Evolutionary conservation across 2,888 invertebrate genomes (phyloP).

Genomic region (Hirtodrosophila trivittata): DNA sequence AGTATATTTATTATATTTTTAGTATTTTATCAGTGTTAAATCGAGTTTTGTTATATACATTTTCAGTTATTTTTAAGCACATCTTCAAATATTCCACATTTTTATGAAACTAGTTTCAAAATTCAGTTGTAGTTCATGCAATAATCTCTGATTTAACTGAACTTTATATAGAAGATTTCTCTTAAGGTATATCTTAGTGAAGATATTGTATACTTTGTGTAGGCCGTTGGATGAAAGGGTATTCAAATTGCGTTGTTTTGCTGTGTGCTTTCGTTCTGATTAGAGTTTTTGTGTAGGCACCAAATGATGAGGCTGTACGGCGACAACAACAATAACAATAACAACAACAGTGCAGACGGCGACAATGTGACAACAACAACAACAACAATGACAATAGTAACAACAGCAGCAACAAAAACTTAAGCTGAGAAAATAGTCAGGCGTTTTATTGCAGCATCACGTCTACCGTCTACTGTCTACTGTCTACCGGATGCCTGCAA

Average conservation of each 20-base stretch:
- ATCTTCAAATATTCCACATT: no score
- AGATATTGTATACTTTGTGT: no score
- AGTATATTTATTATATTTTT: no score
- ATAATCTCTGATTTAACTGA: no score
- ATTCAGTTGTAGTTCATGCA: no score
- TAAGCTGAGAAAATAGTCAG: slow-evolving; percentile 54
- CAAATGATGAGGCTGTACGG: slow-evolving; percentile 42
- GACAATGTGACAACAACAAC: slow-evolving; percentile 74
- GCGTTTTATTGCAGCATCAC: slow-evolving; percentile 77
- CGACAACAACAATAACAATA: slow-evolving; percentile 30
- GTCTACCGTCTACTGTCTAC: slow-evolving; percentile 65
- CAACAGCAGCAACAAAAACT: slow-evolving; percentile 28
- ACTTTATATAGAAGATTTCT: no score
- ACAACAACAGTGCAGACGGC: slow-evolving; percentile 43
- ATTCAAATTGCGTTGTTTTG: slow-evolving; percentile 17
- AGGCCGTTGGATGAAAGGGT: no score
- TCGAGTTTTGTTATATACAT: no score
- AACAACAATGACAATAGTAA: slow-evolving; percentile 38
- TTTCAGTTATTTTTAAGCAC: no score
- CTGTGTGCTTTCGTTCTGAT: slow-evolving; percentile 57
- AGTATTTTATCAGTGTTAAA: no score
- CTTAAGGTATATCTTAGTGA: no score
- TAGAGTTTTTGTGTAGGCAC: slow-evolving; percentile 69
- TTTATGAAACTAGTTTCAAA: no score
- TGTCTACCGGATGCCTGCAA: slow-evolving; percentile 73